Percentiles rank a stretch among this genome's conserved stretches.
Evolutionary conservation across 2,113 vertebrate species (phyloP).

Genomic region (Cavia porcellus): DNA sequence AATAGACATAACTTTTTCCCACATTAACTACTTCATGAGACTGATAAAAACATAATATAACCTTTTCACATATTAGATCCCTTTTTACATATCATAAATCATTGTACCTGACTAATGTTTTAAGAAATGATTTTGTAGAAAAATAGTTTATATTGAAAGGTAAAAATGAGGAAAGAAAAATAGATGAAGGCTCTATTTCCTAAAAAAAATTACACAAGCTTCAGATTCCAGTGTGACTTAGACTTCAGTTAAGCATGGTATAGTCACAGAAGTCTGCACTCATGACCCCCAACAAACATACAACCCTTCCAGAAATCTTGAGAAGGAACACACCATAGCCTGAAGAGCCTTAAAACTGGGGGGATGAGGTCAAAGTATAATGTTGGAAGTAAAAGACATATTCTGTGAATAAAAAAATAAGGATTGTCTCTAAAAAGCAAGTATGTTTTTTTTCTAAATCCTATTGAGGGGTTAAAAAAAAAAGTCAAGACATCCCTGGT

Average conservation of each 20-base stretch:
- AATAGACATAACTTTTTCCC: background rate
- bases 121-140: background rate
- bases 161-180: background rate
- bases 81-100: conserved; percentile 25
- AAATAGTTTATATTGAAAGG: background rate
- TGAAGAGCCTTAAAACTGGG: background rate
- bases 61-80: background rate
- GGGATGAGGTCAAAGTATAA: background rate
- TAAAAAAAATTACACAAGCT: background rate
- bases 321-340: background rate
- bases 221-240: background rate
- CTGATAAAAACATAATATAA: background rate
- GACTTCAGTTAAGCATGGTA: background rate
- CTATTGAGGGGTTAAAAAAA: background rate
- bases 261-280: background rate
- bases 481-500: conserved; percentile 6
- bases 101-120: background rate
- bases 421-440: background rate
- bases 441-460: background rate
- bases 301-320: background rate
- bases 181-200: background rate
- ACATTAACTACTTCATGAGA: background rate
- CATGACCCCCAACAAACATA: background rate
- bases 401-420: conserved; percentile 18
- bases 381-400: background rate